Evolutionary conservation across 2,113 vertebrate species (phyloP).

Genomic region (Sinocyclocheilus anshuiensis): DNA sequence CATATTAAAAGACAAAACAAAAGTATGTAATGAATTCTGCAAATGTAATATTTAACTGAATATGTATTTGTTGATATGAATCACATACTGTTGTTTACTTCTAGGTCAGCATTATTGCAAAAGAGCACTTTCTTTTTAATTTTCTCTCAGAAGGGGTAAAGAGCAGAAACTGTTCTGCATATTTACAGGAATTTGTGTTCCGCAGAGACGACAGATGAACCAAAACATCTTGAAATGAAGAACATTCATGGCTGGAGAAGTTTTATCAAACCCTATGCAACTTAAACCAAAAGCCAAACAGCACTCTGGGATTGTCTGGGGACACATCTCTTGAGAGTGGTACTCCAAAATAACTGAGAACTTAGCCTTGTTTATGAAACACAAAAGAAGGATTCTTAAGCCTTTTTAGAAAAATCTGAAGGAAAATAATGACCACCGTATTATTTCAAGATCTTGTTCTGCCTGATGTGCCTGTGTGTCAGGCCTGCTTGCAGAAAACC

Average conservation of each 20-base stretch:
- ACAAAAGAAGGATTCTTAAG: constrained; percentile 2
- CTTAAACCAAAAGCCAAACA: neutral
- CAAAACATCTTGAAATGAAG: constrained; percentile 32
- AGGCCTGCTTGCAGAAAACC: constrained; percentile 1
- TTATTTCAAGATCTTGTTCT: constrained; percentile 30
- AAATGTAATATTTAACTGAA: neutral
- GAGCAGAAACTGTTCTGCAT: constrained; percentile 3
- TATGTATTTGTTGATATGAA: neutral
- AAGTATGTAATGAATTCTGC: neutral
- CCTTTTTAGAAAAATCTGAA: neutral
- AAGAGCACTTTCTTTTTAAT: neutral
- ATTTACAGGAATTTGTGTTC: constrained; percentile 23
- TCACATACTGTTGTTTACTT: neutral
- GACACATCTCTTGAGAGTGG: constrained; percentile 7
- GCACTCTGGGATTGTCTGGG: constrained; percentile 22
- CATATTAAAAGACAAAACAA: neutral
- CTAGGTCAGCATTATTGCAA: neutral
- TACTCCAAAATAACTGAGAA: neutral
- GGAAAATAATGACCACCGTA: constrained; percentile 19
- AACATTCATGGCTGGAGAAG: neutral
- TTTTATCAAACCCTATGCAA: neutral
- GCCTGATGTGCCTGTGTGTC: constrained; percentile 4
- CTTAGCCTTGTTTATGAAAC: neutral
- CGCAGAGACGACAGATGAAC: constrained; percentile 32
- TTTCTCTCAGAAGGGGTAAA: neutral